Base-by-base conservation (phyloP, 2,888 invertebrate genomes). In the Romanomermis culicivorax region DNA sequence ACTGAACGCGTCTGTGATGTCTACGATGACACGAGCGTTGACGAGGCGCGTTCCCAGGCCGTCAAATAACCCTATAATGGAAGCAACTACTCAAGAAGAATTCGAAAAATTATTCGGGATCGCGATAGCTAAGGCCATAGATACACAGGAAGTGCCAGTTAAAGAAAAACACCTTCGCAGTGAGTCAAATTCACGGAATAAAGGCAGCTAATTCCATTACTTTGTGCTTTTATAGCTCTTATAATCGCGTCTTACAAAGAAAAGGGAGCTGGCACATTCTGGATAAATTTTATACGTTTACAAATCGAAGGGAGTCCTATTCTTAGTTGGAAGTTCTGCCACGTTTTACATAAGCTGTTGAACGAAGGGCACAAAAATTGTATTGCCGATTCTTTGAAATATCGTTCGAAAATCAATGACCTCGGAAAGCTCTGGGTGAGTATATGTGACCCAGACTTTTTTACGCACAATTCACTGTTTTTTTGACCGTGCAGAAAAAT, bases 261-360 rank as follows among this genome's bases (percentile, higher is more conserved):
- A 65, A 84, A 85, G 71, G 85, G 88, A 64, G 85, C 83, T 14
- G 77, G 80, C 66, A 81, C 85, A 24, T 97, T 93, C 73, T 97
- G 95, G 95, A 79, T 73, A 59, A 76, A 77, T 56, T 76, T 77
- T 47, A 68, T 74, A 55, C 74, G 83, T 30, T 77, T 85, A 59
- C 86, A 85, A 7, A 72, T 86, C 1, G 83, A 87, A 72, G 91
- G 88, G 64, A 85, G 89, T 74, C 80, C 87, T 58, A 89, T 97
- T 64, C 82, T 89, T 51, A 87, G 91, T 29, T 97, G 97, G 97
- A 99, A 97, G 74, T 89, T 95, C 73, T 93, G 91, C 68, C 88
- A 97, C 74, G 84, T 95, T 60, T 77, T 95, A 25, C 97, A 97
- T 73, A 95, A 95, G 63, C 76, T 97, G 54, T 74, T 95, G 58